Conservation (phyloP, 1,140 invertebrate species). For the Bradynema listronoti region DNA sequence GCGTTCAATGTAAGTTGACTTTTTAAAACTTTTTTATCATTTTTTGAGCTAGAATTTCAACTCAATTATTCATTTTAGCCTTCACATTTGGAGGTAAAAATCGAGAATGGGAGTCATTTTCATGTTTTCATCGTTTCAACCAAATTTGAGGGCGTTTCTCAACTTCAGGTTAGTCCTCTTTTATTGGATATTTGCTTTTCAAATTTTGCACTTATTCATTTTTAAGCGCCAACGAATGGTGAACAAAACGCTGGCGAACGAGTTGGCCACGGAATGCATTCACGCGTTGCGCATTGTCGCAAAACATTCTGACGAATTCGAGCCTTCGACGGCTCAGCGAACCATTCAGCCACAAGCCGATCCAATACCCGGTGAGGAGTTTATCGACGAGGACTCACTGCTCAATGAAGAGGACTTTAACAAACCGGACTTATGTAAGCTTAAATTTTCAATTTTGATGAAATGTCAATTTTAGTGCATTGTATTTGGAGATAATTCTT, state of each 20-base stretch:
- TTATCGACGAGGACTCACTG: conserved; percentile 35
- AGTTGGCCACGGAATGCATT: conserved; percentile 22
- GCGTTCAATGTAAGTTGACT: neutral
- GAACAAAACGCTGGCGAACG: conserved; percentile 36
- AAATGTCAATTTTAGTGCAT: neutral
- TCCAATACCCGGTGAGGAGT: conserved; percentile 31
- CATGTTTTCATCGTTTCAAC: conserved; percentile 40
- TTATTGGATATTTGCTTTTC: conserved; percentile 19
- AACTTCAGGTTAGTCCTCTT: conserved; percentile 26
- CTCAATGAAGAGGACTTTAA: conserved; percentile 38
- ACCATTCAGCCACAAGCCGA: too few relatives aligned
- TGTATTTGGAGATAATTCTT: neutral
- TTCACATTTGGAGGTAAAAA: conserved; percentile 41
- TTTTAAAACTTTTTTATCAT: neutral
- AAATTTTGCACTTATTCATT: neutral
- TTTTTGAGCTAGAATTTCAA: neutral
- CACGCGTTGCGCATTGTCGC: conserved; percentile 40
- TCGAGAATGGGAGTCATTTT: conserved; percentile 38
- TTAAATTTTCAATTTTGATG: neutral
- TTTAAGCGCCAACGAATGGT: conserved; percentile 40
- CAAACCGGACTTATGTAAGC: conserved; percentile 9
- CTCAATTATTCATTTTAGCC: conserved; percentile 37
- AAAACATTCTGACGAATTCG: conserved; percentile 32
- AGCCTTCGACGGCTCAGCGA: too few relatives aligned
- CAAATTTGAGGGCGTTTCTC: conserved; percentile 37